These are phyloP conservation scores for Pseudeuparius sepicola DNA, from an alignment of 2,888 invertebrate genomes.

Conservation along the genomic window DNA sequence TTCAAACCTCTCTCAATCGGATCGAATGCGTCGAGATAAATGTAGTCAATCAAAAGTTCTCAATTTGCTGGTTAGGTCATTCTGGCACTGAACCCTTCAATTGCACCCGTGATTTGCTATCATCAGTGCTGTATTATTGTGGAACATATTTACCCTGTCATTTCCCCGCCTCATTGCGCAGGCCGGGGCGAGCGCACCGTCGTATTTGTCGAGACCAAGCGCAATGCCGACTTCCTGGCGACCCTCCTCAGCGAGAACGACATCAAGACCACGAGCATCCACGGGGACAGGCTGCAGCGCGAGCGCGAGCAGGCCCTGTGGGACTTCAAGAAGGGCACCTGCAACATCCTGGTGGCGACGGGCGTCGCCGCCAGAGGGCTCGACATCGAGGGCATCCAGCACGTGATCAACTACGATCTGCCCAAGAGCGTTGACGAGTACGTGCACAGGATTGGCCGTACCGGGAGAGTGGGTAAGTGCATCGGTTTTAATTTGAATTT, in stretches of 20 bases:
- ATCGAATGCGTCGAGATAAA: too few species aligned
- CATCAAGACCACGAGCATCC: conserved; percentile 61
- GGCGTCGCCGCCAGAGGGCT: conserved; percentile 90
- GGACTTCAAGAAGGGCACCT: conserved; percentile 62
- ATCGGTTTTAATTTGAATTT: not conserved
- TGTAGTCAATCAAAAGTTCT: too few species aligned
- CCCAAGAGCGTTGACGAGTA: conserved; percentile 87
- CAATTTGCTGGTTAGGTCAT: too few species aligned
- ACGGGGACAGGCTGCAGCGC: conserved; percentile 61
- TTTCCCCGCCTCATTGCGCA: too few species aligned
- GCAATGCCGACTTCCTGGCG: conserved; percentile 84
- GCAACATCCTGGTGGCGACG: conserved; percentile 83
- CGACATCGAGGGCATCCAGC: conserved; percentile 77
- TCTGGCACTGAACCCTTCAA: too few species aligned
- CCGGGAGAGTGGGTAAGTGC: conserved; percentile 74
- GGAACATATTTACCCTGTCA: too few species aligned
- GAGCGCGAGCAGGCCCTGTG: conserved; percentile 63
- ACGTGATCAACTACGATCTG: conserved; percentile 88
- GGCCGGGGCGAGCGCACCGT: conserved; percentile 46
- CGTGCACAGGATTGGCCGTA: conserved; percentile 90
- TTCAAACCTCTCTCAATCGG: too few species aligned
- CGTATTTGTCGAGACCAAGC: conserved; percentile 87
- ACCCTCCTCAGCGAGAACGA: conserved; percentile 69
- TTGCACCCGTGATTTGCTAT: too few species aligned
- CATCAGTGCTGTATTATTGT: too few species aligned